Conservation (phyloP, 2,797 vertebrate species). For the Mormyrus hasselquistii region DNA sequence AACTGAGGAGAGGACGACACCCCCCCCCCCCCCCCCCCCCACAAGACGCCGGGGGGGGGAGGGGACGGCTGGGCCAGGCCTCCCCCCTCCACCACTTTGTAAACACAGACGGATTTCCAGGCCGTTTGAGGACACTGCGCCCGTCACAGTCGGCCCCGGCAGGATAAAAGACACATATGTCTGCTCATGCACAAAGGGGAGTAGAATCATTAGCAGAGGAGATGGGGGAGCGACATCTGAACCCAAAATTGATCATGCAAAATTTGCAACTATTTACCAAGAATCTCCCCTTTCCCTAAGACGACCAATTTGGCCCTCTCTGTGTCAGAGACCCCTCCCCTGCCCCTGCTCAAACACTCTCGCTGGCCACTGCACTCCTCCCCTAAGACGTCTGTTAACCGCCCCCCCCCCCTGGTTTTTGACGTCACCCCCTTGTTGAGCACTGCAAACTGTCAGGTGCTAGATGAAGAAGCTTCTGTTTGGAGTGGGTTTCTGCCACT, state of each 20-base stretch:
- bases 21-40: too few species aligned
- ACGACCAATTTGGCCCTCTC: neutral
- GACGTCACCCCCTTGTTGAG: neutral
- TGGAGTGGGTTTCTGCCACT: constrained; percentile 29
- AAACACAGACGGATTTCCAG: neutral
- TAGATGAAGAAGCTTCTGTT: constrained; percentile 9
- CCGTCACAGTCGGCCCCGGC: neutral
- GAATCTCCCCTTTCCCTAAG: neutral
- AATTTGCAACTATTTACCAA: neutral
- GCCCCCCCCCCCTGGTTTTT: neutral
- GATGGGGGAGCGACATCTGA: neutral
- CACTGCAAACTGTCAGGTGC: constrained; percentile 2
- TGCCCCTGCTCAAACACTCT: neutral
- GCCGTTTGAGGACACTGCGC: constrained; percentile 1
- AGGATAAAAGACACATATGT: neutral
- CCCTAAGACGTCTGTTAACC: neutral
- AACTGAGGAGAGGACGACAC: constrained; percentile 10
- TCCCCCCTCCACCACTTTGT: neutral
- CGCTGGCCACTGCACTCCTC: neutral
- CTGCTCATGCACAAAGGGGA: neutral
- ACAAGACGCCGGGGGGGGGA: too few species aligned
- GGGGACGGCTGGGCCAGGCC: neutral
- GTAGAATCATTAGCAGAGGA: neutral
- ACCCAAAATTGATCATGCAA: neutral
- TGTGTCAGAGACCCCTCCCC: neutral